A percentile compares a stretch with the other conserved stretches of the same genome.
These are phyloP conservation scores for Enteromius radiatus DNA, from an alignment of 2,797 vertebrate genomes.

Conservation along the genomic window DNA sequence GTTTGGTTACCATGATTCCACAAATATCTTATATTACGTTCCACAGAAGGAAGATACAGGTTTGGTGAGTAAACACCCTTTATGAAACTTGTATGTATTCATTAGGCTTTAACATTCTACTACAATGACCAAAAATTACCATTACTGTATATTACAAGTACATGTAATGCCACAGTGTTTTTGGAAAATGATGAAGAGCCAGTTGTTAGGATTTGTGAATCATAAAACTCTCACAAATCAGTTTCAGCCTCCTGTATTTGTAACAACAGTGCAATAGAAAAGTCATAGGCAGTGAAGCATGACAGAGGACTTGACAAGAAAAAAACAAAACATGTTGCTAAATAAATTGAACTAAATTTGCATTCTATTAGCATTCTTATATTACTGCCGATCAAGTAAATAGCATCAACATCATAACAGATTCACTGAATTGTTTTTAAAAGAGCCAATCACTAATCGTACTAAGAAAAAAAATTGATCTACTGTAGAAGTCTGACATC, in stretches of 20 bases:
- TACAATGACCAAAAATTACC: neutral
- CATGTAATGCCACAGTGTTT: neutral
- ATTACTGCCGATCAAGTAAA: neutral
- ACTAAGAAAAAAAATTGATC: slow-evolving; percentile 9
- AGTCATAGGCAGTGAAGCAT: neutral
- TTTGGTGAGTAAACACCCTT: slow-evolving; percentile 5
- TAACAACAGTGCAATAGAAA: slow-evolving; percentile 21
- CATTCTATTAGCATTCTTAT: neutral
- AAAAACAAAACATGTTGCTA: slow-evolving; percentile 28
- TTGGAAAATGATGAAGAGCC: slow-evolving; percentile 4
- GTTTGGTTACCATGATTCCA: neutral
- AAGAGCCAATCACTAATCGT: neutral
- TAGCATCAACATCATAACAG: neutral
- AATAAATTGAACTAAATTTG: neutral
- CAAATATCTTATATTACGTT: neutral
- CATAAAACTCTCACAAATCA: neutral
- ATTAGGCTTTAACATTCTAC: neutral
- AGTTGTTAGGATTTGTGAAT: neutral
- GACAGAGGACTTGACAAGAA: slow-evolving; percentile 12
- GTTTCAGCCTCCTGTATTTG: slow-evolving; percentile 15
- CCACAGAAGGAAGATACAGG: neutral
- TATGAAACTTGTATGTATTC: too few species aligned
- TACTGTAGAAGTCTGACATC: neutral
- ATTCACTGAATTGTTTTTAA: neutral
- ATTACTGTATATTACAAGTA: neutral